These are phyloP conservation scores for Tychaedon coryphoeus DNA, from an alignment of 2,113 vertebrate species.

Conservation along the genomic window DNA sequence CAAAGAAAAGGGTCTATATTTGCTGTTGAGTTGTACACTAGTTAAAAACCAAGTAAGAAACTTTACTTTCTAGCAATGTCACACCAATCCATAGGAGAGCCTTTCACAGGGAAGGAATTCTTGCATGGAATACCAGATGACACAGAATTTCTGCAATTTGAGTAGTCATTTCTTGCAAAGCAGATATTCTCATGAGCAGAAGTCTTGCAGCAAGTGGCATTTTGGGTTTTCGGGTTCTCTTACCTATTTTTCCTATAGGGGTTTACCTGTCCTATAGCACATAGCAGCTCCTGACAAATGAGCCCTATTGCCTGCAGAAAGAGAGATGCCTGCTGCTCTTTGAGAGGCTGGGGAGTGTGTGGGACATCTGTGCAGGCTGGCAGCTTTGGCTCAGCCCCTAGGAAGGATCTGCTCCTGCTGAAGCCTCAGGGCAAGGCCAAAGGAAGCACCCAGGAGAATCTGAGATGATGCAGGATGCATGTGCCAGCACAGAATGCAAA, in stretches of 20 bases:
- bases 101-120: not conserved
- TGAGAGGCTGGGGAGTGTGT: not conserved
- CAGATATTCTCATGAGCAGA: not conserved
- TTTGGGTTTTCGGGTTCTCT: not conserved
- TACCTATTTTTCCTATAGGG: not conserved
- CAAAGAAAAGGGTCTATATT: not conserved
- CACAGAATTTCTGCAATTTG: not conserved
- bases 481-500: not conserved
- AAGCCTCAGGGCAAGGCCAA: not conserved
- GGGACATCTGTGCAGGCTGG: conserved; percentile 7
- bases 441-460: not conserved
- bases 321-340: not conserved
- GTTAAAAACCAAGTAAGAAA: not conserved
- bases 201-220: not conserved
- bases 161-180: not conserved
- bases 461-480: not conserved
- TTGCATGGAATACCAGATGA: not conserved
- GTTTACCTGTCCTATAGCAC: not conserved
- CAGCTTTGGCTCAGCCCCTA: not conserved
- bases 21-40: not conserved
- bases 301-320: not conserved
- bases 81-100: not conserved
- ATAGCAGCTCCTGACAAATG: not conserved
- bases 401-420: not conserved
- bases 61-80: not conserved